Evolutionary conservation across 2,113 vertebrate genomes (phyloP), one percentile per base, ranked within the genome.

Genomic region (Pelvicachromis taeniatus): DNA sequence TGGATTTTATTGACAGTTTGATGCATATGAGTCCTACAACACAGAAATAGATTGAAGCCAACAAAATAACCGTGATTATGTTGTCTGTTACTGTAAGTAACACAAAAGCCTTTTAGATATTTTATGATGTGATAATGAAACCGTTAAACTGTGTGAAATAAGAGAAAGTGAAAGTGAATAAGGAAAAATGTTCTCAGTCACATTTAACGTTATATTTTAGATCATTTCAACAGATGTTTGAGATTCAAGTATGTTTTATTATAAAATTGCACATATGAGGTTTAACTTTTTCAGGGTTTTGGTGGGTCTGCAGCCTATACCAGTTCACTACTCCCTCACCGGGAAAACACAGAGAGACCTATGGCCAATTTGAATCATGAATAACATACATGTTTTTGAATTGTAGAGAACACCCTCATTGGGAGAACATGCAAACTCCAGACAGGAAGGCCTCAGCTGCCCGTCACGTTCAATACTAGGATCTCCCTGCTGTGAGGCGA

Each of bases 351-450:
- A 48, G 40, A 73, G 65, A 73, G 65, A 42, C 65, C 8, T 45
- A 45, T 6, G 13, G 38, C 21, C 65, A 0, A 42, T 68, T 0
- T 42, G 5, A 16, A 26, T 68, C 42, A 9, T 42, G 2, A 45
- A 0, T 70, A 70, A 70, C 65, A 45, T 26, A 26, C 40, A 70
- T 45, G 13, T 70, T 2, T 17, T 45, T 26, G n/a, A 42, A 1
- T 23, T 68, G 65, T 42, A 9, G n/a, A 42, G 61, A 68, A 68
- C 8, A 9, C 61, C n/a, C 35, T 23, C 63, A 7, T 40, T 13
- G 19, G 11, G 38, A 45, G 23, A 70, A 14, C 42, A 45, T 45
- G 12, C 42, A 45, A 45, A 45, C 42, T 45, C 4, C 42, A 45
- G 42, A 14, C 40, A 42, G 40, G 8, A 45, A 45, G 42, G 42